phyloP scores from a whole-genome alignment of 2,797 vertebrate genomes.

The Gambelia wislizenii region DNA sequence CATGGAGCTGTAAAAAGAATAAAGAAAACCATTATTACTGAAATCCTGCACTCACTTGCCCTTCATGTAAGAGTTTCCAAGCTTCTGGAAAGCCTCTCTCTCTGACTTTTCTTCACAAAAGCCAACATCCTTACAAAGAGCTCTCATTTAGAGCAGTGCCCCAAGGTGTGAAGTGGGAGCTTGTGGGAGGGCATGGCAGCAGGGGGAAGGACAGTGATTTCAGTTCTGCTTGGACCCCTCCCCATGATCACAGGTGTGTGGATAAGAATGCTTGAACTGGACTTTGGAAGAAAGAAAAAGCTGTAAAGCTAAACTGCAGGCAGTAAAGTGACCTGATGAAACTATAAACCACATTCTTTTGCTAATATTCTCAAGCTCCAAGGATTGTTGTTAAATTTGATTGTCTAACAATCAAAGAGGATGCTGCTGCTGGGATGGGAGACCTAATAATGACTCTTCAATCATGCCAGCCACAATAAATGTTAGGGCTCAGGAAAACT shows the following conservation, averaged over 20 bases:
- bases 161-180: not conserved
- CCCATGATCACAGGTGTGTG: not conserved
- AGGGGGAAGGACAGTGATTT: no score
- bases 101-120: no score
- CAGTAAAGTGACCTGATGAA: not conserved
- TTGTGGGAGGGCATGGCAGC: no score
- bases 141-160: not conserved
- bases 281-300: not conserved
- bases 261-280: not conserved
- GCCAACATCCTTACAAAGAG: not conserved
- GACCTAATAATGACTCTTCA: not conserved
- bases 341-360: not conserved
- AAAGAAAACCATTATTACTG: no score
- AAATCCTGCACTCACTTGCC: not conserved
- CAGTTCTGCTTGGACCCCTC: not conserved
- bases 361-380: not conserved
- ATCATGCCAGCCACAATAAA: conserved; percentile 2
- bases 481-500: not conserved
- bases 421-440: not conserved
- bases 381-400: no score
- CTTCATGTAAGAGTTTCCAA: not conserved
- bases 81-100: not conserved
- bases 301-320: not conserved
- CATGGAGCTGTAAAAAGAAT: not conserved
- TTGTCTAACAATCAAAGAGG: not conserved